A percentile compares a stretch with the other conserved stretches of the same genome.
These are phyloP conservation scores for Pristionchus japonicus DNA, from an alignment of 2,888 invertebrate species.

Conservation along the genomic window DNA sequence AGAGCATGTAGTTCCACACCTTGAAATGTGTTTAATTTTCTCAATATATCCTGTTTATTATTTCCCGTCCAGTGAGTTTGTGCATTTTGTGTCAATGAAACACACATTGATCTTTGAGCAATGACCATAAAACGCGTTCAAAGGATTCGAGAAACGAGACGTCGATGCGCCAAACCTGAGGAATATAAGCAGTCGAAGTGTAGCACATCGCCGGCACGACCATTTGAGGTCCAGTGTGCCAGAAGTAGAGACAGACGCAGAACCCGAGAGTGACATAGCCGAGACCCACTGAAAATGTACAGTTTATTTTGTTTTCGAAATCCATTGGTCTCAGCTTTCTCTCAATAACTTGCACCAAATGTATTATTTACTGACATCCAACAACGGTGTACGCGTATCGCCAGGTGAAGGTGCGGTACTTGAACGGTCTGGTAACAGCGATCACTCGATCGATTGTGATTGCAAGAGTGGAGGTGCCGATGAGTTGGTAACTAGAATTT, in stretches of 20 bases:
- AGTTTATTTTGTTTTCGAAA: too few species aligned
- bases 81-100: too few species aligned
- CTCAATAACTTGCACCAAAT: not conserved
- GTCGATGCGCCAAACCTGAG: not conserved
- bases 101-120: too few species aligned
- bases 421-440: constrained; percentile 16
- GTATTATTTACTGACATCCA: not conserved
- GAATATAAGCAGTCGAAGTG: constrained; percentile 46
- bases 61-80: too few species aligned
- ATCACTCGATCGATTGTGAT: constrained; percentile 46
- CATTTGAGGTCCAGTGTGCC: constrained; percentile 3
- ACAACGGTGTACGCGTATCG: constrained; percentile 27
- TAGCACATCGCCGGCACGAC: constrained; percentile 38
- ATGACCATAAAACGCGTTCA: not conserved
- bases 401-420: constrained; percentile 43
- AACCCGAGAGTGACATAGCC: constrained; percentile 29
- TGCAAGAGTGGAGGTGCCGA: constrained; percentile 36
- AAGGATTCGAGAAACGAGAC: not conserved
- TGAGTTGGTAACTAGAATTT: constrained; percentile 34
- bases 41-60: too few species aligned
- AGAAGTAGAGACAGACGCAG: constrained; percentile 31
- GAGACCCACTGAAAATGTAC: constrained; percentile 18
- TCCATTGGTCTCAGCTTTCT: not conserved
- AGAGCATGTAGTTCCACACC: constrained; percentile 47
- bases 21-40: not conserved